Base-by-base conservation (phyloP, 2,888 invertebrate genomes). In the Caenorhabditis imperialis region DNA sequence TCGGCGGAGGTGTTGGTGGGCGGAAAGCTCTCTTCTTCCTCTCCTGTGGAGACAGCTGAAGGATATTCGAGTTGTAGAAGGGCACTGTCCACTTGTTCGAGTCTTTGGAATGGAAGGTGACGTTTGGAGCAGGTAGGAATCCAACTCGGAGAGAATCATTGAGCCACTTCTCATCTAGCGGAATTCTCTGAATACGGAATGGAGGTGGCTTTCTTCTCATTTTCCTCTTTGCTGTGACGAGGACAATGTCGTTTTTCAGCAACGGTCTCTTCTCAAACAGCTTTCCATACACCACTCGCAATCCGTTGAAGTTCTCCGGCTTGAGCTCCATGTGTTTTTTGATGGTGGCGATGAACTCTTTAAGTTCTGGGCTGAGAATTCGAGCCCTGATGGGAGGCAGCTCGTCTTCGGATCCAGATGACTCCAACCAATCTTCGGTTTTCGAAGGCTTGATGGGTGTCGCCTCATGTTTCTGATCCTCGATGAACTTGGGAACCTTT, bases 401-500 rank as follows among this genome's bases (percentile, higher is more conserved):
- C 38, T 67, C 67, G 25, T 67, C 67, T 38, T 67, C 67, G 6
- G 67, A 67, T 44, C 67, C 67, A 37, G 67, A 67, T 0, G 67
- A 67, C 27, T 67, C 67, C 6, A 67, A 51, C 67, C 67, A 67
- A 30, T 67, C 67, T 45, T 67, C 67, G 18, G 33, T 20, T 20
- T 67, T 67, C 27, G 51, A 50, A 5, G 27, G 37, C 3, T 18
- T 20, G 37, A 55, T 48, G 40, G 55, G 22, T 8, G 57, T 48
- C 51, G 51, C 45, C 2, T 50, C 37, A 7, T 67, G 55, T 14
- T 50, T 57, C 5, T 50, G 48, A 37, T 67, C 67, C 12, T 67
- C 67, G 7, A 55, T 33, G 6, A 57, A 51, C 6, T 44, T 48
- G 14, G 67, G 67, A 30, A 67, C 51, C 33, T 57, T 57, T 22